These are phyloP conservation scores for Catalaphyllia jardinei DNA, from an alignment of 64 coral and sea anemone genomes.

Conservation along the genomic window DNA sequence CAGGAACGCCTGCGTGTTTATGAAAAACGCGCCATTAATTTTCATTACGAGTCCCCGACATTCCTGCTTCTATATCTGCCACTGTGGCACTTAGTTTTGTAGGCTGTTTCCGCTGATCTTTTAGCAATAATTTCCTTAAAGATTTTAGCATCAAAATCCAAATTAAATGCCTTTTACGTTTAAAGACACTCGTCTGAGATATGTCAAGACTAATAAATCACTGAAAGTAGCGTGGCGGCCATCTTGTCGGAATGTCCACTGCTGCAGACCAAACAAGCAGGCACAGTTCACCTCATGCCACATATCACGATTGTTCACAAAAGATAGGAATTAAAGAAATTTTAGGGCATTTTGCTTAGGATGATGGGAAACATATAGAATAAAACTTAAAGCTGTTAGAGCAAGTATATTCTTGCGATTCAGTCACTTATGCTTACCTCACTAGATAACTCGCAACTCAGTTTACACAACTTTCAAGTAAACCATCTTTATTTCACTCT, in stretches of 20 bases:
- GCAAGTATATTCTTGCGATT: too few relatives aligned
- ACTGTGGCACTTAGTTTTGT: neutral
- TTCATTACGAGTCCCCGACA: neutral
- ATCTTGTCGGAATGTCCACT: conserved; percentile 3
- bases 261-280: neutral
- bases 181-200: conserved; percentile 27
- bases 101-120: conserved; percentile 17
- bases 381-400: neutral
- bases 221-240: neutral
- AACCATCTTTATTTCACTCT: neutral
- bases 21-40: neutral
- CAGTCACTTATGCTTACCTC: neutral
- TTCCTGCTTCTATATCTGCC: neutral
- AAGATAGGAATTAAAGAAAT: too few relatives aligned
- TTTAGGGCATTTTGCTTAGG: too few relatives aligned
- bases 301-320: neutral
- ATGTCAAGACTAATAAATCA: conserved; percentile 34
- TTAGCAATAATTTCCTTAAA: conserved; percentile 21
- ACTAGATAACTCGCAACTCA: neutral
- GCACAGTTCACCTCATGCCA: neutral
- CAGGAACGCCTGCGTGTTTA: neutral
- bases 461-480: neutral
- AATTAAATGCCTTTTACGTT: conserved; percentile 19
- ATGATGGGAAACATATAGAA: neutral
- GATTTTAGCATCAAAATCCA: neutral